Conservation (phyloP, 2,797 vertebrate species). For the Atherinosoma microstoma region DNA sequence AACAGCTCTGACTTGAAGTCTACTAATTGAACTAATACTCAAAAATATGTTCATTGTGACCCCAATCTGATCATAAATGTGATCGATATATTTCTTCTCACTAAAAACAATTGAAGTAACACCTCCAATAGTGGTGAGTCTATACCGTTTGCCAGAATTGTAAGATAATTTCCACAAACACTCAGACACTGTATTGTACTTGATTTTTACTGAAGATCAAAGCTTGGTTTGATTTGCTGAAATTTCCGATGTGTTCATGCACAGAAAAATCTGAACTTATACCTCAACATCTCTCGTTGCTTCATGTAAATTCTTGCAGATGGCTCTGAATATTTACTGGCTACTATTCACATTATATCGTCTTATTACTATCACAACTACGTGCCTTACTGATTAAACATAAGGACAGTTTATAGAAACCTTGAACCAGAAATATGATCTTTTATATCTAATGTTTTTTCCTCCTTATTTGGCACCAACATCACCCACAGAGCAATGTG, state of each 20-base stretch:
- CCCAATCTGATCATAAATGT: too few relatives aligned
- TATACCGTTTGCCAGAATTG: background rate
- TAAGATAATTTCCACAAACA: background rate
- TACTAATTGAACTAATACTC: too few relatives aligned
- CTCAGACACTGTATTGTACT: background rate
- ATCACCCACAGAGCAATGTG: background rate
- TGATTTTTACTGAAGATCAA: background rate
- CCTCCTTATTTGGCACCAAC: background rate
- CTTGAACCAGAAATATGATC: conserved; percentile 5
- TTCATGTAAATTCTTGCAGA: background rate
- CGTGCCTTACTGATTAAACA: conserved; percentile 2
- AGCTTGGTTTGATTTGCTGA: background rate
- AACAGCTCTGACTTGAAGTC: too few relatives aligned
- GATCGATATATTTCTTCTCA: background rate
- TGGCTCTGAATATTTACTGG: background rate
- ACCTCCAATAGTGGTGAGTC: background rate
- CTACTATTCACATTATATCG: conserved; percentile 11
- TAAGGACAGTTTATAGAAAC: conserved; percentile 5
- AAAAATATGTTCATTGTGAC: too few relatives aligned
- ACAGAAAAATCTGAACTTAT: background rate
- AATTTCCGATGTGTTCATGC: background rate
- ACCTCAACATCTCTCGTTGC: background rate
- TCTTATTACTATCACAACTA: conserved; percentile 16
- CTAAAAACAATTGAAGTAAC: background rate
- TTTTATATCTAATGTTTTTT: conserved; percentile 15